Percentiles rank a stretch among this genome's conserved stretches.
phyloP scores from a whole-genome alignment of 2,888 invertebrate species.

The Nomada flava region DNA sequence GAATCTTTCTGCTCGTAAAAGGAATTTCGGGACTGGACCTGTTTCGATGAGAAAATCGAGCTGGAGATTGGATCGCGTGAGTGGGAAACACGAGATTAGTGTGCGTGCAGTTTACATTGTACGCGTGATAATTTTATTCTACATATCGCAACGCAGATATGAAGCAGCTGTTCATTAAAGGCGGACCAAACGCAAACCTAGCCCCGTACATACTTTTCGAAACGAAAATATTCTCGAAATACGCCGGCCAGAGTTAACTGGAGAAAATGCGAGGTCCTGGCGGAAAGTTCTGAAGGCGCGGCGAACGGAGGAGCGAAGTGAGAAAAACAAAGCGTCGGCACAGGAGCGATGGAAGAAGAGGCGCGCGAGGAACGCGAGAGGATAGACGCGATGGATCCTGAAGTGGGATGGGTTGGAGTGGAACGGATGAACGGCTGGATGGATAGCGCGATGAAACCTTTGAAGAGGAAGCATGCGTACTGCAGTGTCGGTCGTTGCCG shows the following conservation, averaged over 20 bases:
- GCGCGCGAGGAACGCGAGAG: slow-evolving; percentile 45
- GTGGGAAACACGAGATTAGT: no score
- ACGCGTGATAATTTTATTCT: no score
- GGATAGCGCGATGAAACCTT: slow-evolving; percentile 70
- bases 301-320: slow-evolving; percentile 52
- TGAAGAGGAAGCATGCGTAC: slow-evolving; percentile 64
- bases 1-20: no score
- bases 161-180: no score
- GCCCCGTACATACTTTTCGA: no score
- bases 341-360: slow-evolving; percentile 43
- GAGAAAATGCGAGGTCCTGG: slow-evolving; percentile 5
- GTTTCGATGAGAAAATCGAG: no score
- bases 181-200: no score
- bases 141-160: no score
- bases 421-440: slow-evolving; percentile 67
- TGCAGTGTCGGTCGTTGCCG: slow-evolving; percentile 38
- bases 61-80: no score
- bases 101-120: no score
- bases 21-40: no score
- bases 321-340: slow-evolving; percentile 60
- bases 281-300: slow-evolving; percentile 51
- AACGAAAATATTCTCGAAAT: not conserved
- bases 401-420: slow-evolving; percentile 62
- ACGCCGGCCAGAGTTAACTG: slow-evolving; percentile 11
- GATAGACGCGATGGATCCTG: slow-evolving; percentile 59